Evolutionary conservation across 2,797 vertebrate species (phyloP).

Genomic region (Catharus ustulatus): DNA sequence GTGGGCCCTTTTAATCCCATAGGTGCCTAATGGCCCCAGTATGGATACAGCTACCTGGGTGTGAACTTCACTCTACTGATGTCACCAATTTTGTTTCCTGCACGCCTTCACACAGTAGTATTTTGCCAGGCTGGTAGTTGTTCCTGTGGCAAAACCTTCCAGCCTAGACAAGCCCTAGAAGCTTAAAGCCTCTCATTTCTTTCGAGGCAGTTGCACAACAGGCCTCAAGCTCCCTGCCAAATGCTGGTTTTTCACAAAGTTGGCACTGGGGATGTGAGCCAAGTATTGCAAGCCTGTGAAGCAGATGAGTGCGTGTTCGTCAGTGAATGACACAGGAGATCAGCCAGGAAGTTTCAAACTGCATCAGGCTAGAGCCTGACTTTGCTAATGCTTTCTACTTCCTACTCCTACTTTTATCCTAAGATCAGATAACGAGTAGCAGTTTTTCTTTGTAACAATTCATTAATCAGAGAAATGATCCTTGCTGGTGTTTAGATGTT

Average conservation of each 20-base stretch:
- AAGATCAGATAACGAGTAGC: constrained; percentile 80
- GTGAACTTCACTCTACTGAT: not conserved
- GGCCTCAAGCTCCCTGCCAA: not conserved
- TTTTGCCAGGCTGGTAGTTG: not conserved
- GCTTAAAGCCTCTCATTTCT: not conserved
- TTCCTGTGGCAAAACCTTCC: constrained; percentile 21
- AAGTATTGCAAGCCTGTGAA: not conserved
- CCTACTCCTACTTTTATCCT: constrained; percentile 73
- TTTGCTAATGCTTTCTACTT: constrained; percentile 53
- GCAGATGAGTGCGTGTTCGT: not conserved
- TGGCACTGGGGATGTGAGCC: not conserved
- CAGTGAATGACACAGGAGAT: not conserved
- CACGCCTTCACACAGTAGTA: not conserved
- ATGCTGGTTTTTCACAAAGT: not conserved
- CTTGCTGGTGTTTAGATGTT: constrained; percentile 87
- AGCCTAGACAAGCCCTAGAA: constrained; percentile 40
- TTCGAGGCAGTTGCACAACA: not conserved
- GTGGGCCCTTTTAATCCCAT: not conserved
- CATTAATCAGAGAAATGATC: constrained; percentile 91
- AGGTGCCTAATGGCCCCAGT: not conserved
- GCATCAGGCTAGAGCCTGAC: constrained; percentile 11
- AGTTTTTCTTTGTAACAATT: constrained; percentile 80
- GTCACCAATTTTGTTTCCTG: not conserved
- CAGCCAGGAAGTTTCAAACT: constrained; percentile 18
- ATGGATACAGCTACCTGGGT: not conserved